phyloP scores from a whole-genome alignment of 1,140 invertebrate species.

The Drosophila gunungcola region DNA sequence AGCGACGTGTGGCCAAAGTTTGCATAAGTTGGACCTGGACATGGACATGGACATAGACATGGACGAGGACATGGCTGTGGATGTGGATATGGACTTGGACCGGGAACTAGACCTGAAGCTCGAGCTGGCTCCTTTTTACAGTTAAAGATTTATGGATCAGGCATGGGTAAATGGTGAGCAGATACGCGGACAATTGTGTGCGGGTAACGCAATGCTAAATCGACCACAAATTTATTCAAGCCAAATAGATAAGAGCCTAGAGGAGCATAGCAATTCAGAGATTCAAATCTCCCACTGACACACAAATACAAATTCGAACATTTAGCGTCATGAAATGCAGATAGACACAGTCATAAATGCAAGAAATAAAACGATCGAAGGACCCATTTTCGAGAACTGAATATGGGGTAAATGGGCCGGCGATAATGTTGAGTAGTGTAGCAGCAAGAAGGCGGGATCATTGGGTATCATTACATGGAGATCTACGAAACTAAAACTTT shows the following conservation, averaged over 20 bases:
- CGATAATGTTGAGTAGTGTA: conserved; percentile 29
- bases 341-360: conserved; percentile 40
- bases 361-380: conserved; percentile 17
- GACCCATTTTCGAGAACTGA: conserved; percentile 37
- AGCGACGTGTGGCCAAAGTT: conserved; percentile 65
- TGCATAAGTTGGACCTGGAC: conserved; percentile 58
- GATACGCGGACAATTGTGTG: conserved; percentile 73
- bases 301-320: conserved; percentile 51
- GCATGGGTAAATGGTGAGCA: conserved; percentile 58
- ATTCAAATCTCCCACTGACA: conserved; percentile 49
- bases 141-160: conserved; percentile 78
- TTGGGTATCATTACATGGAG: conserved; percentile 44
- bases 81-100: conserved; percentile 15
- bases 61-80: conserved; percentile 7
- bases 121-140: conserved; percentile 57
- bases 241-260: conserved; percentile 28
- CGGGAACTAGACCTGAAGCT: conserved; percentile 14
- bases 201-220: conserved; percentile 51
- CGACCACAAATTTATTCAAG: conserved; percentile 33
- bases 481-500: conserved; percentile 61
- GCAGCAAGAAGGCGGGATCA: conserved; percentile 8
- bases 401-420: neutral
- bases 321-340: conserved; percentile 37
- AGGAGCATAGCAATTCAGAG: conserved; percentile 15
- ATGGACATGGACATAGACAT: conserved; percentile 22